phyloP scores from a whole-genome alignment of 1,140 invertebrate genomes.

The Anthonomus grandis region DNA sequence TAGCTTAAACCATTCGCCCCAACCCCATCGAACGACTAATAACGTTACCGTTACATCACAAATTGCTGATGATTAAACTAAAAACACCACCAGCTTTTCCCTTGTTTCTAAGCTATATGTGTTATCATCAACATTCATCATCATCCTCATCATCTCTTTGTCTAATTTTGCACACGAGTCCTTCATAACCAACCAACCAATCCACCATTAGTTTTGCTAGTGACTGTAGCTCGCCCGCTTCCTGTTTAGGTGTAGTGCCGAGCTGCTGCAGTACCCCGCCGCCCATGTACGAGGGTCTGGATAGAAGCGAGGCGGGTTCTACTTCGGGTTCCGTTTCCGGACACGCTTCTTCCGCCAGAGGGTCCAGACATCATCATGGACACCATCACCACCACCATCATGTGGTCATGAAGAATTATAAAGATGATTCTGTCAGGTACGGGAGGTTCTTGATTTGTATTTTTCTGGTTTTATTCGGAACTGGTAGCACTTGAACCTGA shows the following conservation, averaged over 20 bases:
- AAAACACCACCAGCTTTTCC: too few species aligned
- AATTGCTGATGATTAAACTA: too few species aligned
- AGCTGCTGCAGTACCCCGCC: constrained; percentile 82
- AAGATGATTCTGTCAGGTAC: constrained; percentile 50
- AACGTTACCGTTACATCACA: too few species aligned
- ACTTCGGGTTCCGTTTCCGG: constrained; percentile 54
- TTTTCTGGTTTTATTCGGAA: too few species aligned
- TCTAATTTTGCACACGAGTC: background rate
- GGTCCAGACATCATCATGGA: constrained; percentile 15
- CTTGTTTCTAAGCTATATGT: too few species aligned
- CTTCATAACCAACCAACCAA: background rate
- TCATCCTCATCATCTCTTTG: too few species aligned
- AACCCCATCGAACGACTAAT: too few species aligned
- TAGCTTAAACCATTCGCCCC: too few species aligned
- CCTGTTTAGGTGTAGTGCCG: constrained; percentile 48
- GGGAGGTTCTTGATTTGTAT: too few species aligned
- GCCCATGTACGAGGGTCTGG: constrained; percentile 74
- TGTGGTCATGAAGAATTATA: constrained; percentile 37
- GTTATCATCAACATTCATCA: too few species aligned
- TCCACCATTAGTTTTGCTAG: background rate
- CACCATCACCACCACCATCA: constrained; percentile 36
- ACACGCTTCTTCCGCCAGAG: constrained; percentile 15
- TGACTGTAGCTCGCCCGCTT: constrained; percentile 35
- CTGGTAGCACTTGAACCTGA: too few species aligned
- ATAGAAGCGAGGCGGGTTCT: constrained; percentile 54